Conservation (phyloP, 1,140 invertebrate species). For the Dendrolimus kikuchii region DNA sequence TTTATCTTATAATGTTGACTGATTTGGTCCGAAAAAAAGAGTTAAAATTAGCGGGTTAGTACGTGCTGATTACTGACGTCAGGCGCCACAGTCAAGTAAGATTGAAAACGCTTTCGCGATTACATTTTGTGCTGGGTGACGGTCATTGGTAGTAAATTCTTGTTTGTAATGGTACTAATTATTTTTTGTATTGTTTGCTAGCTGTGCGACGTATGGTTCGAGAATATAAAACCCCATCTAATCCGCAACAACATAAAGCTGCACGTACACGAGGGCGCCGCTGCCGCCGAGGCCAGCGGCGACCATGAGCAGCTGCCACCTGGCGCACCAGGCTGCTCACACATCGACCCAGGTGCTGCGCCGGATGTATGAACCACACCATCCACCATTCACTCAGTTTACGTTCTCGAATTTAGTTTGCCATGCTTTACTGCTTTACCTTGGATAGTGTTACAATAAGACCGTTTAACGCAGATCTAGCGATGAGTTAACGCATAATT, state of each 20-base stretch:
- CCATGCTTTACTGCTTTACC: too few relatives aligned
- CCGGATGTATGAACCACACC: conserved; percentile 47
- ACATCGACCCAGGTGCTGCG: conserved; percentile 60
- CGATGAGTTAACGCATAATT: neutral
- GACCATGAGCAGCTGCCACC: conserved; percentile 16
- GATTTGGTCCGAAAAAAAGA: too few relatives aligned
- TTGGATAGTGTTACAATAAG: too few relatives aligned
- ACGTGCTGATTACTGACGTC: too few relatives aligned
- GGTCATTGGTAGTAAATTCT: too few relatives aligned
- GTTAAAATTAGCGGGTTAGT: too few relatives aligned
- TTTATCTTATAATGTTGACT: too few relatives aligned
- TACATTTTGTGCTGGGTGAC: too few relatives aligned
- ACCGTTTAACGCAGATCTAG: too few relatives aligned
- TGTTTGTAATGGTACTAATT: neutral
- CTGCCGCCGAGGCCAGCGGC: conserved; percentile 15
- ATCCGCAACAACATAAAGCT: conserved; percentile 59
- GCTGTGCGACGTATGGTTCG: conserved; percentile 64
- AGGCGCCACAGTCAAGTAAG: too few relatives aligned
- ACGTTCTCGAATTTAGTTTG: neutral
- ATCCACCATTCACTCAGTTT: conserved; percentile 9
- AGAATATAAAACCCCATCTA: conserved; percentile 57
- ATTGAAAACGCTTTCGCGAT: too few relatives aligned
- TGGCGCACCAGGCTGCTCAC: conserved; percentile 29
- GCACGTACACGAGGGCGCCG: conserved; percentile 30
- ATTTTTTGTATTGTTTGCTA: conserved; percentile 17